Evolutionary conservation across 2,888 invertebrate genomes (phyloP).

Genomic region (Orthosia gothica): DNA sequence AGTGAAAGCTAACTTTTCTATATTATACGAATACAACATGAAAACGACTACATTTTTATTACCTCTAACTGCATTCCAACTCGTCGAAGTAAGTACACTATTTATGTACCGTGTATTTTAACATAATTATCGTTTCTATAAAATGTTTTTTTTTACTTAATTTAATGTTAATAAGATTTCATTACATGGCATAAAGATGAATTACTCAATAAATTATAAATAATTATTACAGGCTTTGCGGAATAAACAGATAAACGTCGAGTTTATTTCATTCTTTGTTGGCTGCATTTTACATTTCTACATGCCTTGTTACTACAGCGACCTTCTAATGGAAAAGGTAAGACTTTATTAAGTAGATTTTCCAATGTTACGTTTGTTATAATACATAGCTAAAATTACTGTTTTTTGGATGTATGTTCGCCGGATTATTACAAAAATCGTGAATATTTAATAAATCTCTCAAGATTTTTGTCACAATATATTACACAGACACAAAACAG

Average conservation of each 20-base stretch:
- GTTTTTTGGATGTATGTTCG: not conserved
- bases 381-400: not conserved
- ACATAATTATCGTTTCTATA: not conserved
- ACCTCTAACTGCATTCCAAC: slow-evolving; percentile 80
- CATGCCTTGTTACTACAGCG: slow-evolving; percentile 84
- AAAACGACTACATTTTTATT: slow-evolving; percentile 81
- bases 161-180: slow-evolving; percentile 35
- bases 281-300: slow-evolving; percentile 77
- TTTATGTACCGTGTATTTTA: slow-evolving; percentile 64
- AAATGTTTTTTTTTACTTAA: too few species aligned
- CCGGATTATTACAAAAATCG: too few species aligned
- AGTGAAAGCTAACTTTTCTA: slow-evolving; percentile 72
- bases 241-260: slow-evolving; percentile 73
- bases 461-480: too few species aligned
- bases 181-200: too few species aligned
- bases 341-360: not conserved
- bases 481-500: too few species aligned
- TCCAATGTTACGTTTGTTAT: not conserved
- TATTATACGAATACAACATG: slow-evolving; percentile 82
- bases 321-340: slow-evolving; percentile 83
- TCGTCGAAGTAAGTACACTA: slow-evolving; percentile 75
- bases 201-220: slow-evolving; percentile 37
- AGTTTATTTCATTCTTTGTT: slow-evolving; percentile 78
- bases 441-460: too few species aligned
- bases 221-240: slow-evolving; percentile 76